These are phyloP conservation scores for Percina caprodes DNA, from an alignment of 2,113 vertebrate genomes.

Conservation along the genomic window DNA sequence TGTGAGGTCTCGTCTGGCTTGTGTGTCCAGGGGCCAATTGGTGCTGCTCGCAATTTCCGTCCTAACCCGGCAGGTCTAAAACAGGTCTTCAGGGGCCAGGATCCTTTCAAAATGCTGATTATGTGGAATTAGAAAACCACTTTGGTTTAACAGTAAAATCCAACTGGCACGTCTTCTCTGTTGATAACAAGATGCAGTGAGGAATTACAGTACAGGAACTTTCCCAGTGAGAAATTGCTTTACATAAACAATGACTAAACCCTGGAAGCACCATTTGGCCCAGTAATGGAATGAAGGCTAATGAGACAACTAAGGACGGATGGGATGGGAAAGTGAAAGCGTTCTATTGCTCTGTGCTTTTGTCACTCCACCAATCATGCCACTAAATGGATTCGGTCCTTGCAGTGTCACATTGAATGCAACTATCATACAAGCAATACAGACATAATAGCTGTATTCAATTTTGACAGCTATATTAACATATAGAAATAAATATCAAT, in stretches of 20 bases:
- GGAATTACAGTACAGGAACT: constrained; percentile 17
- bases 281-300: constrained; percentile 69
- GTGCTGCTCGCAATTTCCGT: constrained; percentile 68
- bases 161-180: constrained; percentile 41
- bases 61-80: constrained; percentile 51
- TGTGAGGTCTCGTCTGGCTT: constrained; percentile 61
- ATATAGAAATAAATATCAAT: constrained; percentile 40
- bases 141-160: constrained; percentile 54
- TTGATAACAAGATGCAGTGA: constrained; percentile 54
- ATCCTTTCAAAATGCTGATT: constrained; percentile 67
- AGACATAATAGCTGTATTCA: constrained; percentile 23
- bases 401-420: constrained; percentile 39
- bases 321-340: constrained; percentile 41
- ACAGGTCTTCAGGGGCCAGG: constrained; percentile 47
- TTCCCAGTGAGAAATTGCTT: constrained; percentile 58
- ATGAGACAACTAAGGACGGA: constrained; percentile 69
- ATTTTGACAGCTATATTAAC: constrained; percentile 40
- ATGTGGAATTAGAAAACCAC: constrained; percentile 72
- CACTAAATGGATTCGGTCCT: constrained; percentile 51
- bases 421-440: constrained; percentile 36
- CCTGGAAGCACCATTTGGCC: constrained; percentile 63
- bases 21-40: constrained; percentile 62
- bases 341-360: constrained; percentile 39
- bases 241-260: constrained; percentile 67
- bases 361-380: constrained; percentile 66